These are phyloP conservation scores for Mustelus asterias DNA, from an alignment of 2,113 vertebrate genomes.

Conservation along the genomic window DNA sequence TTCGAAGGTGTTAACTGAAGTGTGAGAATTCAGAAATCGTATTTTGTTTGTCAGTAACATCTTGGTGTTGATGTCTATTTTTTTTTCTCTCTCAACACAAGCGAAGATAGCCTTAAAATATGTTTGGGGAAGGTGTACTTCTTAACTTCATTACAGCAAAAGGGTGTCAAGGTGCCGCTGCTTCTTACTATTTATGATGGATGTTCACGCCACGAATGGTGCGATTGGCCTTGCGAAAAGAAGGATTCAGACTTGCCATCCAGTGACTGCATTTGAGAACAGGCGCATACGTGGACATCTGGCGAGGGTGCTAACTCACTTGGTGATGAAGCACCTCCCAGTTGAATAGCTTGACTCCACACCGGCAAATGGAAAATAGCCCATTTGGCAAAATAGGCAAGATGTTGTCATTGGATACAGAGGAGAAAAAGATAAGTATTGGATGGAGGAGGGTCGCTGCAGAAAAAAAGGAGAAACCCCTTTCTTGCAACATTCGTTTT, in stretches of 20 bases:
- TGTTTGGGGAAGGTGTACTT: background rate
- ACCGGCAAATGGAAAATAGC: background rate
- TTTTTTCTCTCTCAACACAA: background rate
- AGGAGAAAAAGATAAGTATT: background rate
- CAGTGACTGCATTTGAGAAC: background rate
- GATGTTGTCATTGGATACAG: background rate
- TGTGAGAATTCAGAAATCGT: constrained; percentile 33
- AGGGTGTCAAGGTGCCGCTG: background rate
- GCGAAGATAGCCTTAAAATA: constrained; percentile 8
- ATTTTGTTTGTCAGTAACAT: constrained; percentile 28
- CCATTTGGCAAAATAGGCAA: background rate
- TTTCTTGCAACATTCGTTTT: background rate
- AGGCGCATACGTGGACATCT: background rate
- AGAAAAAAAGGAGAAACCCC: background rate
- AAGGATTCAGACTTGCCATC: background rate
- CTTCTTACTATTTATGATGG: background rate
- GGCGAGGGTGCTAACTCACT: background rate
- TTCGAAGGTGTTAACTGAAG: constrained; percentile 35
- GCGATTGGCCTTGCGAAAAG: background rate
- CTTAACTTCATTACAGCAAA: background rate
- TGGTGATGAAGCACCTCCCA: background rate
- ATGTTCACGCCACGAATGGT: background rate
- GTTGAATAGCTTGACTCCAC: background rate
- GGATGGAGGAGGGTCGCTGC: background rate
- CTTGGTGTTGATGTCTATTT: constrained; percentile 2